Evolutionary conservation across 2,797 vertebrate species (phyloP), one percentile per base, ranked within the genome.

Genomic region (Taeniopygia guttata): DNA sequence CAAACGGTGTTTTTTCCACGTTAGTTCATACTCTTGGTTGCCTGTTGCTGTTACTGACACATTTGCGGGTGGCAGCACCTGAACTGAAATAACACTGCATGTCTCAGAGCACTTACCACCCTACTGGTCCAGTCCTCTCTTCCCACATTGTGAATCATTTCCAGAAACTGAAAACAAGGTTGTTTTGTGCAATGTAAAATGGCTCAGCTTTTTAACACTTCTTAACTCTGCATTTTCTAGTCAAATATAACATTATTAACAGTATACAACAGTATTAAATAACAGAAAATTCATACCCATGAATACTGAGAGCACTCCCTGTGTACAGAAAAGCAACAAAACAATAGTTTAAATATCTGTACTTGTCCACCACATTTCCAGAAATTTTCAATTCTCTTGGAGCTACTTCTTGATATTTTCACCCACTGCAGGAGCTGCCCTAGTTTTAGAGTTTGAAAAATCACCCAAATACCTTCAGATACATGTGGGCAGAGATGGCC

Each of bases 1-100:
- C 1, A 92, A 27, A 18, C 4, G 8, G 36, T 95, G 84, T 66
- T 96, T 96, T 62, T 11, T 74, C 94, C 95, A 96, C 7, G 17
- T 75, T 78, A 96, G 62, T 58, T 96, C 64, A 32, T 95, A 96
- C 43, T 95, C 92, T 17, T 87, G 49, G 60, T 46, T 84, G 43
- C 66, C 69, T 22, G 23, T 83, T n/a, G 14, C 26, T 43, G 58
- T 89, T 38, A 96, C 72, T 8, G 95, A 93, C 56, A 95, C 92
- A 3, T 94, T 96, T 77, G 82, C 15, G 51, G 96, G 96, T 0
- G 89, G 94, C 64, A 42, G 54, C 45, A 90, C 90, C 89, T 94
- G 92, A 67, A 96, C 96, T 96, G 73, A 32, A 95, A 91, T 42
- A 95, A 95, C 54, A 95, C 0, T 3, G 40, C 84, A 79, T 30